These are phyloP conservation scores for Laspeyria flexula DNA, from an alignment of 2,888 invertebrate species.

Conservation along the genomic window DNA sequence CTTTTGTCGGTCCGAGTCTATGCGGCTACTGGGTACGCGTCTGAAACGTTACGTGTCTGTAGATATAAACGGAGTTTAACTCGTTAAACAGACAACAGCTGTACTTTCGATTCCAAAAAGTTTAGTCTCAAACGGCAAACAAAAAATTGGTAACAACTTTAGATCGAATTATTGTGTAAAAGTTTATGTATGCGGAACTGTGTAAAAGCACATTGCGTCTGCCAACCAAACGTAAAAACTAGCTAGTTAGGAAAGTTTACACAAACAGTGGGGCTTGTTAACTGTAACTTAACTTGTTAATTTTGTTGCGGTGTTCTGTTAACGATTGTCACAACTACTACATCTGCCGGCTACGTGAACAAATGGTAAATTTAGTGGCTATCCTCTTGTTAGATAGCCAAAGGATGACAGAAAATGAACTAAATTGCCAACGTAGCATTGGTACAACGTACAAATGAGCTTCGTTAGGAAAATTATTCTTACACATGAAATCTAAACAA, in stretches of 20 bases:
- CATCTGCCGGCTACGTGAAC: slow-evolving; percentile 48
- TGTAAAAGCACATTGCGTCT: slow-evolving; percentile 53
- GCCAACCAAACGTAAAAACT: slow-evolving; percentile 63
- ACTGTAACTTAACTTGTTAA: slow-evolving; percentile 81
- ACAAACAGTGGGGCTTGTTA: slow-evolving; percentile 76
- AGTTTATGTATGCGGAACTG: slow-evolving; percentile 34
- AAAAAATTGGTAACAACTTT: slow-evolving; percentile 38
- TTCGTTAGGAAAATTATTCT: slow-evolving; percentile 33
- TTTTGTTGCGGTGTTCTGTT: slow-evolving; percentile 65
- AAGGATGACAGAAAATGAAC: slow-evolving; percentile 28
- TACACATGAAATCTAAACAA: slow-evolving; percentile 19
- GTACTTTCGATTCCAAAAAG: slow-evolving; percentile 19
- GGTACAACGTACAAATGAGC: slow-evolving; percentile 27
- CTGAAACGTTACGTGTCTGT: too few relatives aligned
- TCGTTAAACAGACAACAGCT: slow-evolving; percentile 13
- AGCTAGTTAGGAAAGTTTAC: slow-evolving; percentile 79
- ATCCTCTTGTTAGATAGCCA: slow-evolving; percentile 21
- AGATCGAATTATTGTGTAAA: slow-evolving; percentile 45
- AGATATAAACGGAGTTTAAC: too few relatives aligned
- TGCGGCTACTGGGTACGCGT: too few relatives aligned
- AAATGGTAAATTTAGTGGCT: slow-evolving; percentile 37
- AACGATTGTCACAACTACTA: slow-evolving; percentile 71
- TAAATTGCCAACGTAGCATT: slow-evolving; percentile 30
- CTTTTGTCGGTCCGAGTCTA: too few relatives aligned
- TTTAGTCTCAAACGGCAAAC: slow-evolving; percentile 17